Base-by-base conservation (phyloP, 2,113 vertebrate species). In the Cephalophus harveyi region DNA sequence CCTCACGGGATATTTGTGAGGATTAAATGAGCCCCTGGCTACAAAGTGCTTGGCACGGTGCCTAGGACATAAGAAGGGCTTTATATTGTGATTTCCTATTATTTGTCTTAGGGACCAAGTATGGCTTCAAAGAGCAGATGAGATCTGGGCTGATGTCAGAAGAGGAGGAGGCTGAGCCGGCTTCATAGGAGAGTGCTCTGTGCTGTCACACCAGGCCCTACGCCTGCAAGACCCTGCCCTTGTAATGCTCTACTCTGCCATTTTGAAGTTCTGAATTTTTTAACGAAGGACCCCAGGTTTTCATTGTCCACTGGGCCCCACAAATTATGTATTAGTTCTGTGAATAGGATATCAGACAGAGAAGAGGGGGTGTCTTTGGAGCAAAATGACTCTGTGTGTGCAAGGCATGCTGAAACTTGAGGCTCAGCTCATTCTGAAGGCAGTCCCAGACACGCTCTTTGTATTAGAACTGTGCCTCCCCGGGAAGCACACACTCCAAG, bases 391-490 rank as follows among this genome's bases (percentile, higher is more conserved):
- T 36, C 48, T 83, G 11, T 8, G 11, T 19, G 7, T 82, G 4
- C 50, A 71, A 55, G 50, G 21, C 30, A 2, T 1, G 27, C 36
- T 30, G 55, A 23, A 43, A 28, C 3, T 4, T 6, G 52, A 78
- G 43, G 5, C 25, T 46, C 11, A 78, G 43, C 36, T 60, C 48
- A 7, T 33, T 60, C 52, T 19, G 6, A n/a, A 46, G 92, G 33
- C 25, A 50, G 11, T 1, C 0, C 12, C 21, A 48, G 76, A 11
- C 19, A 6, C 0, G 0, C 27, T 27, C n/a, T 28, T 54, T 78
- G 19, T 3, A 7, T n/a, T 21, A 3, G 48, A 64, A 25, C 1
- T 12, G 28, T 19, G 11, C 13, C 1, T 4, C 12, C 19, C 3
- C 2, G 4, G 28, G 43, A 57, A 33, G 12, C 4, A 33, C 67